A percentile compares a stretch with the other conserved stretches of the same genome.
Conservation (phyloP, 2,113 vertebrate genomes). For the Eleginops maclovinus region DNA sequence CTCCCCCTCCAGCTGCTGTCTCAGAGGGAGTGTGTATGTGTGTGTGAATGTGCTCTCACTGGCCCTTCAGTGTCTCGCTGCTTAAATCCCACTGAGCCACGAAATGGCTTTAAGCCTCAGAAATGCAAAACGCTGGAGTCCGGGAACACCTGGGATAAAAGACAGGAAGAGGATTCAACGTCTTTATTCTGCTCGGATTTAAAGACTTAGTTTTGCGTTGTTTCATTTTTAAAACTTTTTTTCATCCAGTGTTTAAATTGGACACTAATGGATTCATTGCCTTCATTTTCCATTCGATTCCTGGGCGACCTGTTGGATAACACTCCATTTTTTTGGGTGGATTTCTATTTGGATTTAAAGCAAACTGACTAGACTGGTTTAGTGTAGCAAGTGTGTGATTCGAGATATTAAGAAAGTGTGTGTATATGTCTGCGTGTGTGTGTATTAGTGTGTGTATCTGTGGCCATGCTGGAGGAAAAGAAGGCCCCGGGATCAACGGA, state of each 20-base stretch:
- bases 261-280: not conserved
- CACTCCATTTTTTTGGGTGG: not conserved
- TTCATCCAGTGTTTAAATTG: not conserved
- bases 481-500: slow-evolving; percentile 1
- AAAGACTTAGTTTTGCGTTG: not conserved
- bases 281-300: not conserved
- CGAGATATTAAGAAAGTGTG: not conserved
- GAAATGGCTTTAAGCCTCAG: slow-evolving; percentile 11
- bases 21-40: slow-evolving; percentile 23
- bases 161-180: not conserved
- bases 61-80: slow-evolving; percentile 23
- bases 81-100: slow-evolving; percentile 26
- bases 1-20: slow-evolving; percentile 43
- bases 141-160: not conserved
- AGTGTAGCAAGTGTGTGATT: not conserved
- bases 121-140: not conserved
- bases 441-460: not conserved
- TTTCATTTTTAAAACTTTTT: not conserved
- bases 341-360: not conserved
- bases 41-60: not conserved
- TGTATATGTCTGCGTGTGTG: not conserved
- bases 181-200: not conserved
- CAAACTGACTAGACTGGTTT: not conserved
- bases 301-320: slow-evolving; percentile 5
- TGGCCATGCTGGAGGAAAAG: slow-evolving; percentile 65